Conservation (phyloP, 2,888 invertebrate genomes). For the Xestia sexstrigata region DNA sequence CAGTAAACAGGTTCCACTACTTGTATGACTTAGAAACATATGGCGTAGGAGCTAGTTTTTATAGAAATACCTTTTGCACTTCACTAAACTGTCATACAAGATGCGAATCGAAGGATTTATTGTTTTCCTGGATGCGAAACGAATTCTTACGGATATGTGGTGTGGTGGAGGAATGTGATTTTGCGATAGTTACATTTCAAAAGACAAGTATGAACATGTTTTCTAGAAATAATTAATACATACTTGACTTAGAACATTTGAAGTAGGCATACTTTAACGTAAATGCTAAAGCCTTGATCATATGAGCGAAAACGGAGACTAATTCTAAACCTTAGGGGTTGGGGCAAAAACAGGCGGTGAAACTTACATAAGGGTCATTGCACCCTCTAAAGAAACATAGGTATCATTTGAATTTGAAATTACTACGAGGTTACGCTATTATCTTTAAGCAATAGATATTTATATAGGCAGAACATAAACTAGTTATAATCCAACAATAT, state of each 20-base stretch:
- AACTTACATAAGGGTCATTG: neutral
- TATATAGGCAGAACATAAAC: neutral
- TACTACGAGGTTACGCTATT: neutral
- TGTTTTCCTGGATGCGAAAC: neutral
- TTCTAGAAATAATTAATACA: neutral
- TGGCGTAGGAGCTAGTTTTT: conserved; percentile 31
- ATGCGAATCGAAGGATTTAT: conserved; percentile 55
- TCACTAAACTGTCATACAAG: conserved; percentile 46
- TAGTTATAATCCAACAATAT: neutral
- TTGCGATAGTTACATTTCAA: neutral
- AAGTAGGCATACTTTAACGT: neutral
- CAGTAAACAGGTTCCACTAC: conserved; percentile 42
- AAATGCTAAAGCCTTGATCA: too few species aligned
- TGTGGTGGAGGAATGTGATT: conserved; percentile 4
- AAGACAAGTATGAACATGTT: neutral
- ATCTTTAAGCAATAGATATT: neutral
- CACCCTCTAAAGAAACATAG: neutral
- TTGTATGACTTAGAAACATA: conserved; percentile 29
- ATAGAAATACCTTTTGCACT: conserved; percentile 25
- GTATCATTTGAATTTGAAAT: neutral
- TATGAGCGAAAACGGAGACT: neutral
- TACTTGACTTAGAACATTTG: neutral
- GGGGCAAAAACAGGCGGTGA: too few species aligned
- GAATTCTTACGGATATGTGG: conserved; percentile 9
- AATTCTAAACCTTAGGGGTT: neutral